phyloP scores from a whole-genome alignment of 2,888 invertebrate genomes.

The Rotaria sp. region DNA sequence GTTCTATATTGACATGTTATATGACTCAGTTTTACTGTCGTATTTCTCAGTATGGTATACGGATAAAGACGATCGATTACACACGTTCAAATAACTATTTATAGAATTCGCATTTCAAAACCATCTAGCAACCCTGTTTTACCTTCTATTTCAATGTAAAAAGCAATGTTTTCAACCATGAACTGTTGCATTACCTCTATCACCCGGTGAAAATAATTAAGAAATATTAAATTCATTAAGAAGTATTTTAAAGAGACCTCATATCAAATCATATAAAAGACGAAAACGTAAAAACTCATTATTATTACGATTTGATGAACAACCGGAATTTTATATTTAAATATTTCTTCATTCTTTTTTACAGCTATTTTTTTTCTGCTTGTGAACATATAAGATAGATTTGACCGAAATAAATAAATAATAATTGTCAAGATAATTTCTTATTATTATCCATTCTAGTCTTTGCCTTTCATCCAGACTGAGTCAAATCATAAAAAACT shows the following conservation, averaged over 20 bases:
- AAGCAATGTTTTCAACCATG: constrained; percentile 12
- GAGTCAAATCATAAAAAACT: too few species aligned
- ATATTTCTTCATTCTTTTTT: background rate
- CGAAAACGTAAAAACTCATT: background rate
- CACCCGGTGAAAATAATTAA: background rate
- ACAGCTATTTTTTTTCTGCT: background rate
- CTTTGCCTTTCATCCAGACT: too few species aligned
- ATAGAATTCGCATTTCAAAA: too few species aligned
- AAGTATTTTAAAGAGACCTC: background rate
- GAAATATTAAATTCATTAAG: background rate
- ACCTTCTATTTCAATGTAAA: too few species aligned
- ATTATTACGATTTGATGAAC: background rate
- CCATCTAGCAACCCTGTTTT: too few species aligned
- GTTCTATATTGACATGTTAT: too few species aligned
- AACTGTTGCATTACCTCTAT: background rate
- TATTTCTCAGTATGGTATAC: too few species aligned
- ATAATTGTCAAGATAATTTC: background rate
- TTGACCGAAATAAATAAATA: background rate
- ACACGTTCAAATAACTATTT: too few species aligned
- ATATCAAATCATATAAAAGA: background rate
- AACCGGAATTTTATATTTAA: background rate
- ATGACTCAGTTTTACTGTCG: too few species aligned
- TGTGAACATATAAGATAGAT: background rate
- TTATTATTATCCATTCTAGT: background rate
- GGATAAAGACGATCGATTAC: too few species aligned